These are phyloP conservation scores for Bombus impatiens DNA, from an alignment of 1,140 invertebrate species.

Conservation along the genomic window DNA sequence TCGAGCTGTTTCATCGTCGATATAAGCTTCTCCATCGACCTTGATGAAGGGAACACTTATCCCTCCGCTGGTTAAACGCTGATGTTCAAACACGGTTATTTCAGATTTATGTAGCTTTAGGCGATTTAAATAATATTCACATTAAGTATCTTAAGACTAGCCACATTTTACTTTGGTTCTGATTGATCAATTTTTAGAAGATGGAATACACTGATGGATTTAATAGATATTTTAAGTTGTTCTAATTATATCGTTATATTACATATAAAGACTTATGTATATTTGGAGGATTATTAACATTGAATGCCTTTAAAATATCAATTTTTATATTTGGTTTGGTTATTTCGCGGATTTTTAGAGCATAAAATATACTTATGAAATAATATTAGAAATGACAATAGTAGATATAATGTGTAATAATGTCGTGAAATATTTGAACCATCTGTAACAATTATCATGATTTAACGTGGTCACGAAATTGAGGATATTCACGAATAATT, in stretches of 20 bases:
- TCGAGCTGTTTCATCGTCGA: not conserved
- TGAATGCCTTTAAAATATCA: no score
- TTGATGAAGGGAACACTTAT: not conserved
- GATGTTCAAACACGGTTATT: not conserved
- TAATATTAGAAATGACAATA: not conserved
- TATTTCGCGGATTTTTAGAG: not conserved
- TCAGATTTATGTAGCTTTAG: not conserved
- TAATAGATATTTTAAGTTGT: no score
- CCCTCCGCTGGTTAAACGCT: not conserved
- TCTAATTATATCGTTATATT: no score
- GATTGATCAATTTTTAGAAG: not conserved
- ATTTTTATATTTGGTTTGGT: no score
- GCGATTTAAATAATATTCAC: not conserved
- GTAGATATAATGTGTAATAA: not conserved
- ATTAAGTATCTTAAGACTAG: no score
- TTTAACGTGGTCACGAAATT: not conserved
- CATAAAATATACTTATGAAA: not conserved
- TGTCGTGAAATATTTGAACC: not conserved
- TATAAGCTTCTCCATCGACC: conserved; percentile 6
- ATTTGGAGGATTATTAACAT: no score
- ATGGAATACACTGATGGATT: no score
- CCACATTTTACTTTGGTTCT: no score
- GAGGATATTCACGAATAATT: no score
- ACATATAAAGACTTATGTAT: no score
- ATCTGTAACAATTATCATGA: not conserved